Base-by-base conservation (phyloP, 2,113 vertebrate genomes). In the Rallus limicola region DNA sequence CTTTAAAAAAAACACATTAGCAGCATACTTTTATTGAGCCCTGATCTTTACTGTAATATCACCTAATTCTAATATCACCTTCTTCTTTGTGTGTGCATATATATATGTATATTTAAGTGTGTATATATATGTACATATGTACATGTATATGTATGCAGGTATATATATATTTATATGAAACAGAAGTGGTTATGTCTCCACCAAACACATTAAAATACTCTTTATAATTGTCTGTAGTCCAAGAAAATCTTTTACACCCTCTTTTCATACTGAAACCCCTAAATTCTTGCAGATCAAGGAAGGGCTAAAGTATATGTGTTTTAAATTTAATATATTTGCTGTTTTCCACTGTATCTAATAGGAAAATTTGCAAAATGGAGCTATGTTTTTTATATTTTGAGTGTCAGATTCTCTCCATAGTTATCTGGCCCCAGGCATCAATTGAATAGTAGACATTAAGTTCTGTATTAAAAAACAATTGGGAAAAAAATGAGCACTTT, bases 341-440 rank as follows among this genome's bases (percentile, higher is more conserved):
- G 58, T 87, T 95, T 95, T 87, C 62, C 78, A 53, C 23, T 84
- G 8, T 76, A 10, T 34, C 58, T 95, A 80, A 44, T 58, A 28
- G 48, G 72, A 93, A 95, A 76, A n/a, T 53, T 88, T 94, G 29
- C 70, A 89, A 95, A 92, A 82, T 68, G 21, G 46, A 79, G 53
- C 53, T 82, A 48, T 0, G 0, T 15, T 52, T 50, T 77, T 74
- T 74, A 10, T 90, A 67, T 85, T 92, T 92, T 87, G 70, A 56
- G n/a, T 84, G 74, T 14, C 24, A 62, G 48, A 55, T 87, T 81
- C 16, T 82, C 34, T 91, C 42, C 34, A 63, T 38, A 56, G 29
- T 40, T 81, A 71, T 64, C 60, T 92, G 69, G 13, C 83, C 38
- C 16, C 44, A 93, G 78, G 84, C 67, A 62, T 72, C n/a, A 29